Conservation (phyloP, 2,113 vertebrate species). For the Phainopepla nitens region DNA sequence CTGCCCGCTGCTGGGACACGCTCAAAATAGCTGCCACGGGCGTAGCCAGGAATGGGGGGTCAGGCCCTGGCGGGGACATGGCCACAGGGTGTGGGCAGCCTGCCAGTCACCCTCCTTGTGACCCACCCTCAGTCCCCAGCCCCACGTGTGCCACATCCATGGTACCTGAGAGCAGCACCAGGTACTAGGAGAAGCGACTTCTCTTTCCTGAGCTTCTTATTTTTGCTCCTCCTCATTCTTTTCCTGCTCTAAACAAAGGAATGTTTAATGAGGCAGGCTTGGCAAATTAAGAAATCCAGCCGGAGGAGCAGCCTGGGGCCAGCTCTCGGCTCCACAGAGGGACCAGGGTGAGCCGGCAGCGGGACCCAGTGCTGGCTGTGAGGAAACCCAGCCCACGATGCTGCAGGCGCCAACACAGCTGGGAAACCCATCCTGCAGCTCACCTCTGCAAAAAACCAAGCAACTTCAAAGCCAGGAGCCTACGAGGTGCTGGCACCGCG, state of each 20-base stretch:
- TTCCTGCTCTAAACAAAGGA: neutral
- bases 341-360: fast-evolving
- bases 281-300: neutral
- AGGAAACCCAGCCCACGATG: neutral
- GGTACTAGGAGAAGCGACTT: neutral
- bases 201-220: neutral
- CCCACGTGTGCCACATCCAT: fast-evolving
- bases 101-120: neutral
- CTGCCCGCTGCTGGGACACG: neutral
- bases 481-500: neutral
- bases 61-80: fast-evolving
- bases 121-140: fast-evolving
- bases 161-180: neutral
- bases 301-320: neutral
- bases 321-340: fast-evolving
- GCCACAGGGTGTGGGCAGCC: neutral
- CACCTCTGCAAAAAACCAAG: neutral
- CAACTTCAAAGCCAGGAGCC: neutral
- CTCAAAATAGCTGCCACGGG: neutral
- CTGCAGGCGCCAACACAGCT: neutral
- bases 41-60: neutral
- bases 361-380: neutral
- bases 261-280: constrained; percentile 5
- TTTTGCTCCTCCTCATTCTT: neutral
- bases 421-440: neutral